Conservation (phyloP, 2,797 vertebrate species). For the Micrastur ruficollis region DNA sequence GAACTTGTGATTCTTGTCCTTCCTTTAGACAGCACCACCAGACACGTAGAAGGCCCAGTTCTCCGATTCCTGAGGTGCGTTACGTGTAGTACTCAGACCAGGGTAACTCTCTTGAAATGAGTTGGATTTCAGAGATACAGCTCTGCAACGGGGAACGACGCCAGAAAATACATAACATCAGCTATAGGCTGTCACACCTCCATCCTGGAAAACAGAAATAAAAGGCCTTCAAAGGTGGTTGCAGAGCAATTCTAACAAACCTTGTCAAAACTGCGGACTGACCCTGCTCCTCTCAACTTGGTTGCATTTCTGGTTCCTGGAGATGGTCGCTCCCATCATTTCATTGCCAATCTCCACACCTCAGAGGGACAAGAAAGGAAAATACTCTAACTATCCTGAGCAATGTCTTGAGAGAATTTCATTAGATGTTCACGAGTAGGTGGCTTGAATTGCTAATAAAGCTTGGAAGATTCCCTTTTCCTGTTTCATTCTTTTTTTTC, state of each 20-base stretch:
- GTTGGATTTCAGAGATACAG: not conserved
- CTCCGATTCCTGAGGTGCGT: rapidly evolving
- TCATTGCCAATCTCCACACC: not conserved
- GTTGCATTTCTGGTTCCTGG: not conserved
- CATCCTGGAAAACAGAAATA: not conserved
- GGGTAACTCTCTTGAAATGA: not conserved
- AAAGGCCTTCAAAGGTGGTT: not conserved
- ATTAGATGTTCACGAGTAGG: not conserved
- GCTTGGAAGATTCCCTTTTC: not conserved
- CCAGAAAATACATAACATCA: not conserved
- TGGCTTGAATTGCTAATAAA: not conserved
- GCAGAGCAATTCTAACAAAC: not conserved
- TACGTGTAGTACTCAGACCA: rapidly evolving
- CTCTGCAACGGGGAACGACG: not conserved
- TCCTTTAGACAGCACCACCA: not conserved
- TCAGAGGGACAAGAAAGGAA: not conserved
- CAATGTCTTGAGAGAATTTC: not conserved
- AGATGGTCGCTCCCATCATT: not conserved
- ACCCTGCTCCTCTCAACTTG: not conserved
- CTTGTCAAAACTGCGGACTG: not conserved
- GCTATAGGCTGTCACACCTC: not conserved
- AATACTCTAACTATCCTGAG: not conserved
- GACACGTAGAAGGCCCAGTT: rapidly evolving
- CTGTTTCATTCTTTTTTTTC: not conserved
- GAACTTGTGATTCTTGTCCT: not conserved